A percentile compares a stretch with the other conserved stretches of the same genome.
phyloP scores from a whole-genome alignment of 2,888 invertebrate genomes.

The Ganaspis brasiliensis region DNA sequence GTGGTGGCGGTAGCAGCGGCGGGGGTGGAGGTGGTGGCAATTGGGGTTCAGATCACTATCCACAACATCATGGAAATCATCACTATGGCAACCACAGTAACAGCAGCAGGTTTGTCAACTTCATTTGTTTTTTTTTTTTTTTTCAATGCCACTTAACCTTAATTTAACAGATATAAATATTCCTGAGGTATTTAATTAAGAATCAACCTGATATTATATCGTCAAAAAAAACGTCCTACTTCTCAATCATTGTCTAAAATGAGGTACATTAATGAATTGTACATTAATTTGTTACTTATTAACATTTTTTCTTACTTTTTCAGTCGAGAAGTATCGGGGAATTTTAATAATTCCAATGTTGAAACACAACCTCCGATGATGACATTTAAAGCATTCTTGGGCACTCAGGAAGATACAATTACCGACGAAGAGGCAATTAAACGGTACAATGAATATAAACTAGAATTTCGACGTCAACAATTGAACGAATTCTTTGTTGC shows the following conservation, averaged over 20 bases:
- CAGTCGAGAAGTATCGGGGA: constrained; percentile 77
- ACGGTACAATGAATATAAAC: constrained; percentile 99
- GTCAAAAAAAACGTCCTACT: no score
- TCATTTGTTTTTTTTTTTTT: constrained; percentile 28
- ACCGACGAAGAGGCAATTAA: constrained; percentile 97
- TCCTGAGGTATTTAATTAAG: not conserved
- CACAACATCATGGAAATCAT: constrained; percentile 84
- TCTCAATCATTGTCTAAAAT: constrained; percentile 73
- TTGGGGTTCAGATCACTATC: constrained; percentile 76
- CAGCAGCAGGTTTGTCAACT: constrained; percentile 72
- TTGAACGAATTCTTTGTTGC: constrained; percentile 99
- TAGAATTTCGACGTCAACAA: constrained; percentile 97
- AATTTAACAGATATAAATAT: not conserved
- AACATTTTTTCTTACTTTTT: constrained; percentile 10
- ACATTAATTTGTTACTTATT: not conserved
- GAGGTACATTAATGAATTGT: constrained; percentile 67
- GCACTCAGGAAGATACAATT: constrained; percentile 98
- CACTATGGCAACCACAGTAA: constrained; percentile 83
- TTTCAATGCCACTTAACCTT: constrained; percentile 33
- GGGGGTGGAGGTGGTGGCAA: constrained; percentile 62
- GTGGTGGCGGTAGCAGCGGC: constrained; percentile 55
- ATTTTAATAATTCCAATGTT: constrained; percentile 79
- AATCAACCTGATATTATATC: no score
- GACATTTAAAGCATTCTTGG: constrained; percentile 97
- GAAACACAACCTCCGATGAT: constrained; percentile 97